Evolutionary conservation across 2,113 vertebrate genomes (phyloP), one percentile per base, ranked within the genome.

Genomic region (Sceloporus tristichus): DNA sequence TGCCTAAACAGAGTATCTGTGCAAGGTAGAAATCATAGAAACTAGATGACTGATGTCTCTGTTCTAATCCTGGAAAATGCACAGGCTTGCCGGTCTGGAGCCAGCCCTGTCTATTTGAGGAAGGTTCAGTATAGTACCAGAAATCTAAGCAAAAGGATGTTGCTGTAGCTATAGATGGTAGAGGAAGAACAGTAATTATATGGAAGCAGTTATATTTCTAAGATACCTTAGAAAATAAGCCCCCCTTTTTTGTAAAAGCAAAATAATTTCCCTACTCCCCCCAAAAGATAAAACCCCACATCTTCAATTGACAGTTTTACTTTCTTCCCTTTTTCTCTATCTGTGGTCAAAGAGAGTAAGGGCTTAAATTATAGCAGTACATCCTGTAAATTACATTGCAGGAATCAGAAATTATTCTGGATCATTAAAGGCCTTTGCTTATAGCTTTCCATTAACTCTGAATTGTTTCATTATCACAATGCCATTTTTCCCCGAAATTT

Each of bases 391-490:
- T 91, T 79, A 87, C 13, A 83, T 2, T 70, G 18, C 87, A 87
- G 19, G 9, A 90, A 85, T 53, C 1, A 88, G 21, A 92, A 93
- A 84, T 81, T 91, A 88, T 88, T 87, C 85, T 84, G 0, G 8
- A 80, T 77, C 27, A 88, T 91, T 93, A 91, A 2, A 53, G 71
- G 86, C 38, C 1, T 91, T 92, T 59, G 18, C 0, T 90, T 86
- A 84, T 2, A 84, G 40, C 0, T 11, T 95, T 93, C 71, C 21
- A 90, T 93, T 93, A 91, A 86, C 34, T 93, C 38, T 40, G 87
- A 91, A 90, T 92, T 92, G 7, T 92, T 95, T 92, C 82, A 93
- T 93, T 90, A 84, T 9, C 42, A 25, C 68, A 48, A 6, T 38
- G 76, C n/a, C 11, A 34, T 84, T 87, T 92, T 85, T 91, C n/a